Base-by-base conservation (phyloP, 2,797 vertebrate genomes). In the Sphenopsis melanotis region DNA sequence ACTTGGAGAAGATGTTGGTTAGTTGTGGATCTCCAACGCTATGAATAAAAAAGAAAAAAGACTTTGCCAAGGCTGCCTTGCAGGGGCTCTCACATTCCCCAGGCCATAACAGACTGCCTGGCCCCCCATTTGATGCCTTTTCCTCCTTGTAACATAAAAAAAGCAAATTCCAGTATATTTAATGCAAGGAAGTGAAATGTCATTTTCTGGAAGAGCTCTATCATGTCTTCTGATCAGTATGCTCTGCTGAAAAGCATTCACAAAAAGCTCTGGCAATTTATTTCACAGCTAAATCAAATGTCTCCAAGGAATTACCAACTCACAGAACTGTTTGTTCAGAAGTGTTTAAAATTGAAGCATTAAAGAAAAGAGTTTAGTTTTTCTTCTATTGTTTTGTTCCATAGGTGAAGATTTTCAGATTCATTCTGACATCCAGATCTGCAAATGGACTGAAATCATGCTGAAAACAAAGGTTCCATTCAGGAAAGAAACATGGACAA, bases 201-300 rank as follows among this genome's bases (percentile, higher is more conserved):
- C 41, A 36, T 59, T 83, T 93, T 86, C 57, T 88, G 50, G 30
- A 95, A 90, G 59, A 69, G 52, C 27, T 87, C 29, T 76, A 42
- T 55, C 47, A 15, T 10, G 17, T 65, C 65, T 66, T 83, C 34
- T 21, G 12, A 47, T 47, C 8, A 2, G 14, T 70, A 59, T 7
- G 26, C 61, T 89, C 49, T n/a, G 46, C 27, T 39, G 29, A 42
- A 66, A 89, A 83, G 49, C 49, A 50, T 49, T 4, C 39, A 69
- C 21, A 59, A 17, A 87, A n/a, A 59, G 27, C 41, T 83, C 47
- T 52, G 22, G 49, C 3, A 16, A 44, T 34, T 26, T 44, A 63
- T 22, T 87, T 80, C 68, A 83, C 50, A 83, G 44, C 4, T 71
- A 70, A 83, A 80, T 59, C 39, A 83, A 44, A 65, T 1, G 5